phyloP scores from a whole-genome alignment of 1,140 invertebrate genomes.

The Ceratina calcarata region DNA sequence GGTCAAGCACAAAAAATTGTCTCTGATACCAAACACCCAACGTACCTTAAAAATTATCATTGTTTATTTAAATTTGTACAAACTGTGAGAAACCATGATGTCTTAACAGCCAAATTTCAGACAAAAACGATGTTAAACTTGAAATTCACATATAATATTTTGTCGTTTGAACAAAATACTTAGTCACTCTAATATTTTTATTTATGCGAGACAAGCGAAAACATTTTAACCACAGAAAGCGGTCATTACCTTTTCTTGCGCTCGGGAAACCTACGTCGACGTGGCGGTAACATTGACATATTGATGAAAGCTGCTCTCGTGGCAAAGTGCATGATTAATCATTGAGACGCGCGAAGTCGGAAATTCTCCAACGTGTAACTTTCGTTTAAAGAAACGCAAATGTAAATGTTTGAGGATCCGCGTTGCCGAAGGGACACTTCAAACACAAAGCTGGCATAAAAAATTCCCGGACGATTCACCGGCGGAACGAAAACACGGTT shows the following conservation, averaged over 20 bases:
- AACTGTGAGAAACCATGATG: too few relatives aligned
- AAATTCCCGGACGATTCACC: conserved; percentile 1
- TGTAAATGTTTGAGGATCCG: neutral
- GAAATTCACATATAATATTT: too few relatives aligned
- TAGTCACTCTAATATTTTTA: too few relatives aligned
- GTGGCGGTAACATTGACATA: conserved; percentile 47
- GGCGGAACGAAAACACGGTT: neutral
- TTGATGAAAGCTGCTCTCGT: conserved; percentile 73
- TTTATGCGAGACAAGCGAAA: neutral
- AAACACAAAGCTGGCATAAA: neutral
- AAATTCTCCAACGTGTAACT: conserved; percentile 14
- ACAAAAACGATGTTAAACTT: too few relatives aligned
- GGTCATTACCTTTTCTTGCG: conserved; percentile 75
- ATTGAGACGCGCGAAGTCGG: neutral
- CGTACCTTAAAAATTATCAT: too few relatives aligned
- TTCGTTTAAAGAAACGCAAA: neutral
- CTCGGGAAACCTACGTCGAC: conserved; percentile 58
- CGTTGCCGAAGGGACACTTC: conserved; percentile 1
- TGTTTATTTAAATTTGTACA: too few relatives aligned
- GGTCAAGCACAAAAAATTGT: neutral
- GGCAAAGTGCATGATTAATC: conserved; percentile 70
- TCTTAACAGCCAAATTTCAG: too few relatives aligned
- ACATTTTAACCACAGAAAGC: neutral
- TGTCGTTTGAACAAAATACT: too few relatives aligned
- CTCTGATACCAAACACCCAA: neutral